Base-by-base conservation (phyloP, 2,113 vertebrate species). In the Sigmodon hispidus region DNA sequence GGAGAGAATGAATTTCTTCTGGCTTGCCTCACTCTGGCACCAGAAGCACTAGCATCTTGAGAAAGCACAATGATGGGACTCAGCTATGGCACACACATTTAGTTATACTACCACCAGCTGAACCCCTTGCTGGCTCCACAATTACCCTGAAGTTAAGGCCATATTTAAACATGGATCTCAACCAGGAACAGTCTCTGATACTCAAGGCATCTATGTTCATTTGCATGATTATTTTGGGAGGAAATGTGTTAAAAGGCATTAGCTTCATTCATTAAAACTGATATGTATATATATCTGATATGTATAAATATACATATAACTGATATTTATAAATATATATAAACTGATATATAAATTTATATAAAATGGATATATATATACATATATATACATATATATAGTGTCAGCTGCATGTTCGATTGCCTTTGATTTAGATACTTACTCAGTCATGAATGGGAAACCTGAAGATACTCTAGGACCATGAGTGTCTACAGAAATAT, bases 391-490 rank as follows among this genome's bases (percentile, higher is more conserved):
- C 34, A 26, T 15, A 65, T 61, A 26, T 63, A 34, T 15, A 31
- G 2, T 4, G 22, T 12, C 67, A 8, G 1, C 4, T 3, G 5
- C 4, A 0, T 0, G 29, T 65, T 50, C 45, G 0, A 15, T 5
- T 70, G 40, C 19, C 21, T 63, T 16, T 7, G 11, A 19, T 17
- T 63, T 29, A 5, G 22, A 45, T 8, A 4, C 22, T 5, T 75
- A 3, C 22, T 48, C n/a, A 8, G 4, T 29, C 29, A 24, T 3
- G 26, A 67, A 67, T 40, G 40, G 43, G 17, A n/a, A 40, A 24
- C 12, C 7, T 70, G 17, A 9, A 7, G 55, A 45, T 29, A 36
- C 57, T 40, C 15, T 45, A 40, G 59, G 79, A 15, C 13, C 55
- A 36, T 31, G 73, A 0, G 0, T 57, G 13, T 67, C 67, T 45